Conservation (phyloP, 2,113 vertebrate genomes). For the Phyllostomus hastatus region DNA sequence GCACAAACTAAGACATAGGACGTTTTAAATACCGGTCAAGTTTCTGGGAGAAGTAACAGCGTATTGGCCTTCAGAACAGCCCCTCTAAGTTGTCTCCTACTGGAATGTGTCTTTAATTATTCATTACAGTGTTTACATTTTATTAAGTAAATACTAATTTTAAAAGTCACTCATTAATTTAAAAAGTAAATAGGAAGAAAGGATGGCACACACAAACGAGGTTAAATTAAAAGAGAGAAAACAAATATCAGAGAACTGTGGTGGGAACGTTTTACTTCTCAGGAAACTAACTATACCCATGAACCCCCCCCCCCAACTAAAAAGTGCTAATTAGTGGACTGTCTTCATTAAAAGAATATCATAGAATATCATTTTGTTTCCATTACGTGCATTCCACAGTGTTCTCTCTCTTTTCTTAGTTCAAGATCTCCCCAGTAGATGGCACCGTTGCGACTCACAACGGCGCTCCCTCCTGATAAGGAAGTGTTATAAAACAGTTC, state of each 20-base stretch:
- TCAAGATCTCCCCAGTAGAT: constrained; percentile 56
- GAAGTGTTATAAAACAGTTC: neutral
- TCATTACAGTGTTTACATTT: neutral
- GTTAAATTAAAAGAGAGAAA: neutral
- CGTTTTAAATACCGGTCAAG: neutral
- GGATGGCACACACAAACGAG: neutral
- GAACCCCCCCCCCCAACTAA: neutral
- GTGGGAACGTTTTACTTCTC: neutral
- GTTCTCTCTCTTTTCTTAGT: neutral
- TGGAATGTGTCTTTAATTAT: neutral
- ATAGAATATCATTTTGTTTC: neutral
- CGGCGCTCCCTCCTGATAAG: neutral
- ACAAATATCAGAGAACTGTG: neutral
- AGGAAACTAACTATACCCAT: neutral
- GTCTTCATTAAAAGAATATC: neutral
- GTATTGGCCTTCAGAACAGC: neutral
- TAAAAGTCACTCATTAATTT: neutral
- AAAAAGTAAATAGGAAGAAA: neutral
- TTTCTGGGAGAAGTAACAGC: constrained; percentile 23
- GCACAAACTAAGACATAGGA: neutral
- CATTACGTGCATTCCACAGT: neutral
- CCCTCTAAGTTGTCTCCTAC: neutral
- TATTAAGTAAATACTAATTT: neutral
- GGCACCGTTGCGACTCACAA: constrained; percentile 61
- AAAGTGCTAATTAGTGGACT: neutral